Conservation (phyloP, 2,888 invertebrate genomes). For the Ptychoptera albimana region DNA sequence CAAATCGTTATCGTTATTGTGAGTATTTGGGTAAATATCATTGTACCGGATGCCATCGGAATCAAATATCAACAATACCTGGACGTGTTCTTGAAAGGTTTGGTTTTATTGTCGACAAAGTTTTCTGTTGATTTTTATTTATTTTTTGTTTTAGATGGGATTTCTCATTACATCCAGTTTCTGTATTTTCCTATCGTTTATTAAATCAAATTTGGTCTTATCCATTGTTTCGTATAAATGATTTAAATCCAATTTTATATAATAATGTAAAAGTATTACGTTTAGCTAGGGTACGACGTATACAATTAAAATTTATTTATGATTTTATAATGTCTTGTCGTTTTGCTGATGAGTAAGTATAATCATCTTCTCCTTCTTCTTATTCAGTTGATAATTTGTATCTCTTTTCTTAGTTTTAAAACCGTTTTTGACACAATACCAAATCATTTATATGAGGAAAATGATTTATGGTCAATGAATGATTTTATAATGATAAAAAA, state of each 20-base stretch:
- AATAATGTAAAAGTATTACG: conserved; percentile 44
- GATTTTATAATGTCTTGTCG: conserved; percentile 56
- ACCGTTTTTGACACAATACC: conserved; percentile 39
- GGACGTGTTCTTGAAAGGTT: conserved; percentile 38
- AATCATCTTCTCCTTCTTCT: conserved; percentile 15
- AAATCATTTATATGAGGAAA: conserved; percentile 41
- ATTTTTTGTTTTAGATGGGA: conserved; percentile 21
- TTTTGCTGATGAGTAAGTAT: conserved; percentile 40
- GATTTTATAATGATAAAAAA: conserved; percentile 49
- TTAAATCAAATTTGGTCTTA: conserved; percentile 61
- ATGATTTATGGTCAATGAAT: conserved; percentile 54
- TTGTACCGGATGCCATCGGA: conserved; percentile 73
- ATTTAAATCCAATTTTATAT: conserved; percentile 51
- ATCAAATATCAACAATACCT: conserved; percentile 55
- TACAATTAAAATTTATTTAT: conserved; percentile 51
- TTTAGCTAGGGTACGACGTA: conserved; percentile 40
- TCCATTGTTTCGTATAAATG: conserved; percentile 59
- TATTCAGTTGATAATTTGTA: not conserved
- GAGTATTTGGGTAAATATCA: conserved; percentile 72
- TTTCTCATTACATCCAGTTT: conserved; percentile 55
- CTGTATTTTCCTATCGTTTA: conserved; percentile 61
- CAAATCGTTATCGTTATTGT: conserved; percentile 62
- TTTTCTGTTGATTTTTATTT: not conserved
- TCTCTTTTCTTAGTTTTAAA: conserved; percentile 2
- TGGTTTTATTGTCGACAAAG: not conserved